Percentiles rank a stretch among this genome's conserved stretches.
Evolutionary conservation across 2,888 invertebrate genomes (phyloP).

Genomic region (Melinaea menophilus): DNA sequence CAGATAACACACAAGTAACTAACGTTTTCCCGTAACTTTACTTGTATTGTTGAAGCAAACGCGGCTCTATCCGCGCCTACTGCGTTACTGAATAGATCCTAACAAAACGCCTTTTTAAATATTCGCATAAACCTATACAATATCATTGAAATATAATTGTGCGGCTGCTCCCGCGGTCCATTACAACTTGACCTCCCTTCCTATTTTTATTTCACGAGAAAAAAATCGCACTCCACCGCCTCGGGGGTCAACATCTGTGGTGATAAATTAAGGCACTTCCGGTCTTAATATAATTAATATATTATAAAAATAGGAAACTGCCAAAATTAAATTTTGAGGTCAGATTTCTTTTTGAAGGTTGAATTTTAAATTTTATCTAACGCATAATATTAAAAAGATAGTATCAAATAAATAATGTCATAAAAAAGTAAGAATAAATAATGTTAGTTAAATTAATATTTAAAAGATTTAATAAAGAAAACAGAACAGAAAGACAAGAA

Average conservation of each 20-base stretch:
- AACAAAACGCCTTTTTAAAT: constrained; percentile 52
- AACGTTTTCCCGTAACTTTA: constrained; percentile 51
- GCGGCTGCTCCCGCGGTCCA: constrained; percentile 5
- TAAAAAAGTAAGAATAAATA: too few species aligned
- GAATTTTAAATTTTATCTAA: too few species aligned
- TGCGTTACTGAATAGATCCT: constrained; percentile 41
- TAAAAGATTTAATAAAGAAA: too few species aligned
- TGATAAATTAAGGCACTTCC: not conserved
- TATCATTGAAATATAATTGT: constrained; percentile 34
- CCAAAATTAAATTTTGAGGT: too few species aligned
- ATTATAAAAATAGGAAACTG: too few species aligned
- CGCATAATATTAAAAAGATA: too few species aligned
- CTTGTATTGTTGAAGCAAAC: constrained; percentile 53
- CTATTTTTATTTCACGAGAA: not conserved
- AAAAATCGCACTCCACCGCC: constrained; percentile 6
- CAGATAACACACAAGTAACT: constrained; percentile 55
- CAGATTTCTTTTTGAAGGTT: too few species aligned
- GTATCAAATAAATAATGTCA: too few species aligned
- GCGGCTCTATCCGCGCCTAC: constrained; percentile 50
- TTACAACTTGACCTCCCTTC: constrained; percentile 14
- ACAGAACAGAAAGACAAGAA: too few species aligned
- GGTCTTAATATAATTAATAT: too few species aligned
- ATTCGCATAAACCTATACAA: constrained; percentile 19
- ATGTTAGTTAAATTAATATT: too few species aligned
- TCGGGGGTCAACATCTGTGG: constrained; percentile 3